Evolutionary conservation across 2,888 invertebrate species (phyloP).

Genomic region (Andricus curvator): DNA sequence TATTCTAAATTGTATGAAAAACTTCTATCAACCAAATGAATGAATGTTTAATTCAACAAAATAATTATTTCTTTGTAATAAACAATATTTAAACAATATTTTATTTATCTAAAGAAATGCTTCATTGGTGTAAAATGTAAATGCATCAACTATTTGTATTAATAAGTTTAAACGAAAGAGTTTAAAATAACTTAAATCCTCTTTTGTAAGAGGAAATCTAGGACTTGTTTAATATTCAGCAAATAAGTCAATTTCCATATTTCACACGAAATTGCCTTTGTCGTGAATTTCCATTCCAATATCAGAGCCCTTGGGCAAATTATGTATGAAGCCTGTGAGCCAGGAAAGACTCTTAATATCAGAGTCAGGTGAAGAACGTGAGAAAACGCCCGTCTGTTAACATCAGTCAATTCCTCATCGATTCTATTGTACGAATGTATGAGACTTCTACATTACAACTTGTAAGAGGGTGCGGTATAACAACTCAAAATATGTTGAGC

Average conservation of each 20-base stretch:
- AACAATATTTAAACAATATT: too few species aligned
- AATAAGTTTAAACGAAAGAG: neutral
- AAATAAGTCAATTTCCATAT: slow-evolving; percentile 20
- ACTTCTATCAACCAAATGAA: too few species aligned
- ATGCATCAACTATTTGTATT: too few species aligned
- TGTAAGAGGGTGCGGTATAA: neutral
- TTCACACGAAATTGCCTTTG: slow-evolving; percentile 38
- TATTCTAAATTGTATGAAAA: too few species aligned
- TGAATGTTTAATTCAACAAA: too few species aligned
- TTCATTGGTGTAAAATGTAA: too few species aligned
- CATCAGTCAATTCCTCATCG: slow-evolving; percentile 21
- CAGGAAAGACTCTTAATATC: slow-evolving; percentile 26
- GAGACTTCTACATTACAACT: neutral
- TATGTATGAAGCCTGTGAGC: slow-evolving; percentile 15
- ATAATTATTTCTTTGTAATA: too few species aligned
- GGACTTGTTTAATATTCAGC: slow-evolving; percentile 9
- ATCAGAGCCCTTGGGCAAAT: slow-evolving; percentile 19
- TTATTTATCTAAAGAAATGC: too few species aligned
- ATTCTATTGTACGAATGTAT: neutral
- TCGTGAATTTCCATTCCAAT: slow-evolving; percentile 33
- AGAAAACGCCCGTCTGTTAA: slow-evolving; percentile 40
- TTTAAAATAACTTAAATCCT: neutral
- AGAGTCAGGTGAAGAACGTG: slow-evolving; percentile 36
- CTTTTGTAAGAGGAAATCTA: neutral
- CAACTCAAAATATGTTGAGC: neutral